Conservation (phyloP, 2,113 vertebrate genomes). For the Zosterops hypoxanthus region DNA sequence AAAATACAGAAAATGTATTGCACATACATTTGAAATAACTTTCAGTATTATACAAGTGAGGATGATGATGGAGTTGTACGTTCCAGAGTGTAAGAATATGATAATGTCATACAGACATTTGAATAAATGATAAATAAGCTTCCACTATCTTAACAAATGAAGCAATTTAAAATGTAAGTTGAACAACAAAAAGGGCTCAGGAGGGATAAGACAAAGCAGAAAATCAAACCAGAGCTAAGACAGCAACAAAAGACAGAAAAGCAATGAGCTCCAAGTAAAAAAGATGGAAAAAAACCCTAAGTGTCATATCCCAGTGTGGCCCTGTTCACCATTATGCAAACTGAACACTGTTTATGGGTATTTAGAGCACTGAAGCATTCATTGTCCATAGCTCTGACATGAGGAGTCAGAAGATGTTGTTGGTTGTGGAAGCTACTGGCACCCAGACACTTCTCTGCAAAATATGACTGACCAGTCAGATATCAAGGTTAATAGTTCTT, state of each 20-base stretch:
- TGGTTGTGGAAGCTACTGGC: neutral
- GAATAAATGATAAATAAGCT: neutral
- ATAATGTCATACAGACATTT: neutral
- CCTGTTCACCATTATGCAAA: neutral
- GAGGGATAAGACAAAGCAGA: neutral
- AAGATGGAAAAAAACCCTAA: neutral
- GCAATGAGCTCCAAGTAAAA: neutral
- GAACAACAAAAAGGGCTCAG: neutral
- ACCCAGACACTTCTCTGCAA: neutral
- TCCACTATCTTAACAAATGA: neutral
- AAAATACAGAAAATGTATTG: neutral
- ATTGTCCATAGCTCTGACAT: neutral
- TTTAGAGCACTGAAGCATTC: neutral
- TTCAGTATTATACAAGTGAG: neutral
- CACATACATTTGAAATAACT: constrained; percentile 20
- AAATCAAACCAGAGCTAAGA: neutral
- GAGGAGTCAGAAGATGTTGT: neutral
- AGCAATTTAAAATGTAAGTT: neutral
- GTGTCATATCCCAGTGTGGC: neutral
- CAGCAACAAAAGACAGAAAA: neutral
- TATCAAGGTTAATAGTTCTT: neutral
- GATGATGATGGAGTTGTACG: neutral
- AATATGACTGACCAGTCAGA: neutral
- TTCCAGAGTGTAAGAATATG: neutral
- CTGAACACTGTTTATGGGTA: neutral